These are phyloP conservation scores for Schizopygopsis malacanthus DNA, from an alignment of 2,797 vertebrate genomes.

Conservation along the genomic window DNA sequence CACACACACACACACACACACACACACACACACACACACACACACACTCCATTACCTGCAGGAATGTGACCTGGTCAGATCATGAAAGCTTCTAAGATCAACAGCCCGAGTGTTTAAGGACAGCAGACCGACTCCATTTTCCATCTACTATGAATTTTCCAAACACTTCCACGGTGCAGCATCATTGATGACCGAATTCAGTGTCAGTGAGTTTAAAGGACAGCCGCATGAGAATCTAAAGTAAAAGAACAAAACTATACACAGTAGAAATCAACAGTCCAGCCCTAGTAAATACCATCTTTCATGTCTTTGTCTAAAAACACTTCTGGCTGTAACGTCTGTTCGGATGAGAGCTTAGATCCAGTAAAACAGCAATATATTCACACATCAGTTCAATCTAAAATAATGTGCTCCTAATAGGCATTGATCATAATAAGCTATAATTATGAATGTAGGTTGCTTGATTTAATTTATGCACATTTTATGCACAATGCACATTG, in stretches of 20 bases:
- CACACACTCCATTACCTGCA: conserved; percentile 65
- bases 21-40: no score
- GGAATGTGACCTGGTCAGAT: conserved; percentile 77
- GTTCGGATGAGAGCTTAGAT: not conserved
- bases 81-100: conserved; percentile 53
- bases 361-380: not conserved
- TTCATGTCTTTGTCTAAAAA: not conserved
- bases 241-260: not conserved
- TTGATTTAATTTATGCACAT: not conserved
- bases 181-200: conserved; percentile 53
- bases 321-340: not conserved
- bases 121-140: conserved; percentile 29
- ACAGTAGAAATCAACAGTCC: not conserved
- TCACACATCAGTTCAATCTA: not conserved
- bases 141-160: conserved; percentile 46
- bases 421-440: not conserved
- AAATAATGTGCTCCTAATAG: not conserved
- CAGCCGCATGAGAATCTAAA: not conserved
- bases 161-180: not conserved
- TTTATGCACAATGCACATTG: not conserved
- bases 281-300: not conserved
- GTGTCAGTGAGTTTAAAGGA: not conserved
- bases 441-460: not conserved
- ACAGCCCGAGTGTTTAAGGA: conserved; percentile 54
- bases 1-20: no score